Base-by-base conservation (phyloP, 2,797 vertebrate genomes). In the Balearica regulorum region DNA sequence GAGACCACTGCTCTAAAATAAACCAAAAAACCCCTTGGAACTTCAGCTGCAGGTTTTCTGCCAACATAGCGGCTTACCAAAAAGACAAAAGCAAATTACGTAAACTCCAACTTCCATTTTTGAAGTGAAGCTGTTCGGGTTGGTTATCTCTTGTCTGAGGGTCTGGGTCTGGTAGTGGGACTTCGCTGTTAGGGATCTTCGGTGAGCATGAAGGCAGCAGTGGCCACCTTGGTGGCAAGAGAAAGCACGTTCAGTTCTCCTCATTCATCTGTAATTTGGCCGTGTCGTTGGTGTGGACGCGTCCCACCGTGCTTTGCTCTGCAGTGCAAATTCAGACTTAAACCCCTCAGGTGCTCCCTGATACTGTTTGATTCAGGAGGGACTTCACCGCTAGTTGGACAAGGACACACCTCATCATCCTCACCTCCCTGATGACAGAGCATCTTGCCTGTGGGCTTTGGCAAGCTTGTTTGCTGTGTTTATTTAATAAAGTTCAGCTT, bases 221-320 rank as follows among this genome's bases (percentile, higher is more conserved):
- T 6, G 15, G n/a, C 55, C 57, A 26, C 39, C 28, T 35, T 39
- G 46, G n/a, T 33, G 62, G 29, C 2, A 17, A 44, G 53, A 70
- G 19, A 33, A 33, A 37, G 22, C 41, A 8, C 6, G 0, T 68
- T 60, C 1, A 16, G 20, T 62, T 68, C 28, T 49, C 24, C 28
- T 53, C 5, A 0, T 49, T n/a, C 3, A 3, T 9, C 57, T 44
- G 43, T 5, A 26, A 3, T 43, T 33, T 26, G 46, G 18, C n/a
- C 0, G 0, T 53, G 0, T 39, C 21, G 0, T 1, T 29, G 37
- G 10, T 35, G 29, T 33, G 39, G 21, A 22, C 0, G 0, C 55
- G 39, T 49, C 76, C 69, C 24, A 8, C 35, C 7, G 0, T 2
- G 21, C 46, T 78, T 53, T 51, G 44, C 41, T 77, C 53, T 83